Conservation (phyloP, 2,113 vertebrate genomes). For the Callionymus lyra region DNA sequence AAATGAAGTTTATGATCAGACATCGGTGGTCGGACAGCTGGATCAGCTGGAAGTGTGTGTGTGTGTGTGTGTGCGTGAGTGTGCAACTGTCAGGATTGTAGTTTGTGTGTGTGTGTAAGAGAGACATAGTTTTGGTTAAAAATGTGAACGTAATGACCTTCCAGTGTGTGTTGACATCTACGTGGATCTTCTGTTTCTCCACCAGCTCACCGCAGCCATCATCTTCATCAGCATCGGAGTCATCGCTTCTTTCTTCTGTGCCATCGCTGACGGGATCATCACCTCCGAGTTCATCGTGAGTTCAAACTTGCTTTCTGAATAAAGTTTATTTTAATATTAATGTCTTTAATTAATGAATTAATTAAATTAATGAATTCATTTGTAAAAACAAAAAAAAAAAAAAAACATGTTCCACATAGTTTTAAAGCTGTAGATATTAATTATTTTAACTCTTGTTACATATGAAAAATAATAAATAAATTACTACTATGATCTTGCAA, state of each 20-base stretch:
- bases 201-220: constrained; percentile 80
- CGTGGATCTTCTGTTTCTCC: constrained; percentile 1
- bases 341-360: background rate
- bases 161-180: background rate
- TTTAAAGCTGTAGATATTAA: no score
- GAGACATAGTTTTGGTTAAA: no score
- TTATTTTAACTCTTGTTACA: no score
- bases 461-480: no score
- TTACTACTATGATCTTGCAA: no score
- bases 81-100: constrained; percentile 1
- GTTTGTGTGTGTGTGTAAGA: no score
- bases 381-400: no score
- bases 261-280: constrained; percentile 84
- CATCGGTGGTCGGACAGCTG: constrained; percentile 52
- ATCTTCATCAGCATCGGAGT: constrained; percentile 91
- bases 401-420: no score
- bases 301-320: constrained; percentile 36
- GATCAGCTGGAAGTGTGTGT: constrained; percentile 6
- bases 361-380: no score
- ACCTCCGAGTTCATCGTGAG: constrained; percentile 86
- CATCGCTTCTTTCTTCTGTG: constrained; percentile 83
- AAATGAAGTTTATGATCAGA: constrained; percentile 31
- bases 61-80: constrained; percentile 4
- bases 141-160: no score
- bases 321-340: background rate